Evolutionary conservation across 2,113 vertebrate species (phyloP), one percentile per base, ranked within the genome.

Genomic region (Scophthalmus maximus): DNA sequence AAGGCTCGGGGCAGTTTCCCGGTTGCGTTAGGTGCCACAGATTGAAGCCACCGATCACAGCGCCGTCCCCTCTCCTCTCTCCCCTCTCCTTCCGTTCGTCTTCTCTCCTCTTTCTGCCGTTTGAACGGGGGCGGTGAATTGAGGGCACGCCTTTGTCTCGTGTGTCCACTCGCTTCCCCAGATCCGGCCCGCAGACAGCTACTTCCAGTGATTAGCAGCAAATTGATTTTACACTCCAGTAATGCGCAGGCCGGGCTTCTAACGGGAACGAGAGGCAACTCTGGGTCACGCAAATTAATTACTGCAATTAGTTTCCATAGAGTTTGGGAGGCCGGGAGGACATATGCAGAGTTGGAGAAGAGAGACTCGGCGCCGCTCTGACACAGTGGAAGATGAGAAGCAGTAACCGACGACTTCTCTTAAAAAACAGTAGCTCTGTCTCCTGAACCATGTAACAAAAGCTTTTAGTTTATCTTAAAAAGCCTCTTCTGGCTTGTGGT

Each of bases 151-250:
- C 75, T 84, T 80, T 76, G 69, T 82, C 65, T 76, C 52, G 22
- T 23, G 60, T 56, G 73, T 83, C 74, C 67, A 62, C 63, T 1
- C 22, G 34, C 49, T 65, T n/a, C 74, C 66, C 57, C 67, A 44
- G 49, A 47, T 68, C 40, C 71, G 38, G 59, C 81, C 76, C 3
- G 53, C 76, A 79, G 61, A 74, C 58, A 79, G 68, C 81, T 62
- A 82, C 81, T 69, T 78, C 55, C 70, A 80, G 68, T 82, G 83
- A 88, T 88, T 82, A 88, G 81, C 76, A 82, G 64, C 44, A 83
- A 82, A 86, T 88, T 88, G 81, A 88, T 88, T 88, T 84, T 76
- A 84, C 78, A 77, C 86, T 86, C 58, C 77, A 82, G 68, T 81
- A 76, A 83, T 59, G 58, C 80, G 57, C 78, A 61, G 78, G 76